Conservation (phyloP, 2,113 vertebrate species). For the Sterrhoptilus dennistouni region DNA sequence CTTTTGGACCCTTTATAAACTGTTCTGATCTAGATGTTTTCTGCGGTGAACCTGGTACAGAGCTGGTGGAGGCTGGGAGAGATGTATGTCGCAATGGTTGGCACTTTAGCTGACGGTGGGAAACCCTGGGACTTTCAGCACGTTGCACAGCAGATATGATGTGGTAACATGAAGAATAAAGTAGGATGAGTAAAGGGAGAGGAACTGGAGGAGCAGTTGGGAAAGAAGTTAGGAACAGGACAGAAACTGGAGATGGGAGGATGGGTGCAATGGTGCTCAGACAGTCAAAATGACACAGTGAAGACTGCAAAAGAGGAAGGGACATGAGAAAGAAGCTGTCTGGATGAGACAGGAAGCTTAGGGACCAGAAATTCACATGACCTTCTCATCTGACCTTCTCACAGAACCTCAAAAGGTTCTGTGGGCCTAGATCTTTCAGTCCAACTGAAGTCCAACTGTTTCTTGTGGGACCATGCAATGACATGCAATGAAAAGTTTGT, state of each 20-base stretch:
- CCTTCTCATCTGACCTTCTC: not conserved
- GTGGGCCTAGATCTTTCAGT: not conserved
- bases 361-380: not conserved
- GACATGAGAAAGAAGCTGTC: not conserved
- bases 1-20: not conserved
- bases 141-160: not conserved
- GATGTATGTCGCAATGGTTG: not conserved
- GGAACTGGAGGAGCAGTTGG: not conserved
- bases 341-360: not conserved
- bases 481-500: accelerated
- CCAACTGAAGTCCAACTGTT: not conserved
- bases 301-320: not conserved
- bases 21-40: not conserved
- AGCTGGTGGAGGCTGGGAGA: not conserved
- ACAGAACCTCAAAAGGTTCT: not conserved
- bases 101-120: not conserved
- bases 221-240: not conserved
- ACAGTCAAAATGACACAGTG: not conserved
- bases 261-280: not conserved
- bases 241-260: not conserved
- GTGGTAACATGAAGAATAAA: not conserved
- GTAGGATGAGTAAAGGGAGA: not conserved
- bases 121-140: not conserved
- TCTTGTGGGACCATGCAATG: not conserved
- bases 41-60: not conserved